phyloP scores from a whole-genome alignment of 2,113 vertebrate species.

The Prolemur simus region DNA sequence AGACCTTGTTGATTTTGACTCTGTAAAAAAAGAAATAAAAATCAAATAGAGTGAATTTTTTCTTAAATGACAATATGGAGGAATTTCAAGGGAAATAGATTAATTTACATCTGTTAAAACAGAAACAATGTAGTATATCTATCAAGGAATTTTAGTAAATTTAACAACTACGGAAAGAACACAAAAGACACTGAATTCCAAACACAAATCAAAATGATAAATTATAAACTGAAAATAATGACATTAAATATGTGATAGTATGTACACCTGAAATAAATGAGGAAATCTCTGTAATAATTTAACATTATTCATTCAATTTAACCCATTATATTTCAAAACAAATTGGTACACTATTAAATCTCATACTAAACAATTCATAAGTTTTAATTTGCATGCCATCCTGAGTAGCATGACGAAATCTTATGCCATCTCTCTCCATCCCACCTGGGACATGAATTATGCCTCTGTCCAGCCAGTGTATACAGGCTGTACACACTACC shows the following conservation, averaged over 20 bases:
- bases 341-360: background rate
- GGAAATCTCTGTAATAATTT: background rate
- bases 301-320: background rate
- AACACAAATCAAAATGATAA: background rate
- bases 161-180: background rate
- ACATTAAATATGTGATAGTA: background rate
- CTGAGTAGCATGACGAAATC: too few relatives aligned
- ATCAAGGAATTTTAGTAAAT: slow-evolving; percentile 5
- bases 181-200: background rate
- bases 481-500: background rate
- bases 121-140: background rate
- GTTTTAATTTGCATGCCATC: too few relatives aligned
- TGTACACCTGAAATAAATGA: background rate
- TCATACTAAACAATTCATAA: background rate
- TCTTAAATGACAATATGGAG: background rate
- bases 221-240: background rate
- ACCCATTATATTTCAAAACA: background rate
- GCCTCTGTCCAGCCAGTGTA: too few relatives aligned
- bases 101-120: background rate
- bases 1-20: background rate
- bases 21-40: background rate
- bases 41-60: background rate
- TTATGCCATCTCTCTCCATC: too few relatives aligned
- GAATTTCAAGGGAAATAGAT: background rate
- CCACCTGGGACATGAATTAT: too few relatives aligned